phyloP scores from a whole-genome alignment of 2,888 invertebrate genomes.

The Helobdella robusta region DNA sequence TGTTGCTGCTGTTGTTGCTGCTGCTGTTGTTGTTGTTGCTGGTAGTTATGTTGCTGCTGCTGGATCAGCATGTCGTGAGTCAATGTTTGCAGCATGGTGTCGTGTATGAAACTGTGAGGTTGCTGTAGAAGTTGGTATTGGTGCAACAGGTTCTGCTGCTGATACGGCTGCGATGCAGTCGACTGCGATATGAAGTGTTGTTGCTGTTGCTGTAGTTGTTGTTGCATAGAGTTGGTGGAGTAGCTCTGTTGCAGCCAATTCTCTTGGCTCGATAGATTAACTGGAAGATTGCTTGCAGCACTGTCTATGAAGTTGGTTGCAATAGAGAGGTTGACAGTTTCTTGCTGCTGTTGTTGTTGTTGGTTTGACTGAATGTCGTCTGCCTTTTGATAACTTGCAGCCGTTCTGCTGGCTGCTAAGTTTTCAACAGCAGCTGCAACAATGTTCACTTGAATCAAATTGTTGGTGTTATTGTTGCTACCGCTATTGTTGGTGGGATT shows the following conservation, averaged over 20 bases:
- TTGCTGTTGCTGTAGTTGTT: conserved; percentile 7
- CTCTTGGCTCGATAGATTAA: conserved; percentile 22
- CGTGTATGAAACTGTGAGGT: conserved; percentile 7
- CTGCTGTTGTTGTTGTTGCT: conserved; percentile 21
- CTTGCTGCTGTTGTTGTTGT: neutral
- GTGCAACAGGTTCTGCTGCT: conserved; percentile 1
- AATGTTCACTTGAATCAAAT: neutral
- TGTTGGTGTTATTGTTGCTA: neutral
- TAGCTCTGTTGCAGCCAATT: conserved; percentile 18
- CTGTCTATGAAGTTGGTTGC: conserved; percentile 12
- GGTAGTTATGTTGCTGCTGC: neutral
- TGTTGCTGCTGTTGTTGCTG: conserved; percentile 21
- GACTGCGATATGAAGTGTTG: conserved; percentile 7
- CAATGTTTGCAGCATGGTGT: conserved; percentile 11
- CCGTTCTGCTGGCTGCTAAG: neutral
- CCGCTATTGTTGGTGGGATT: neutral
- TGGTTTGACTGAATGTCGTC: neutral
- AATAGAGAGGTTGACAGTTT: neutral
- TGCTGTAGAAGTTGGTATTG: conserved; percentile 18
- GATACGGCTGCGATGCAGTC: neutral
- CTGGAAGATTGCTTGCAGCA: conserved; percentile 16
- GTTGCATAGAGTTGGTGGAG: neutral
- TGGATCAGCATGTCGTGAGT: conserved; percentile 21
- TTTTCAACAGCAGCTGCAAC: neutral
- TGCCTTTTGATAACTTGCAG: neutral